Conservation (phyloP, 1,140 invertebrate genomes). For the Hylaeus volcanicus region DNA sequence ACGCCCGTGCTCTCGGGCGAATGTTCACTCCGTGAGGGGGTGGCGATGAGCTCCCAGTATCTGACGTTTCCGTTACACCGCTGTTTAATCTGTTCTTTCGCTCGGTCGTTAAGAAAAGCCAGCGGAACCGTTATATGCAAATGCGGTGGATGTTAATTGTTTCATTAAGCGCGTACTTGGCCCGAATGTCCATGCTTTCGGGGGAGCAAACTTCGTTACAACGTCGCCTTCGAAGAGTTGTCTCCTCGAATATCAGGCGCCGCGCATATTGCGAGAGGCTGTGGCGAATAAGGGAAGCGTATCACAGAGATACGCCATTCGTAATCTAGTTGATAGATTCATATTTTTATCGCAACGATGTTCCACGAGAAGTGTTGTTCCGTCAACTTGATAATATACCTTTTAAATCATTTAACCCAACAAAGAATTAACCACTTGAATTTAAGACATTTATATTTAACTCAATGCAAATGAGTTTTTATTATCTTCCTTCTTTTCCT, state of each 20-base stretch:
- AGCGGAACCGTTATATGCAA: constrained; percentile 21
- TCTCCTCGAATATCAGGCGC: neutral
- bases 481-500: no score
- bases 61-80: constrained; percentile 9
- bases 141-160: constrained; percentile 48
- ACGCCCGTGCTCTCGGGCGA: neutral
- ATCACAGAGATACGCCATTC: neutral
- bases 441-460: neutral
- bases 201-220: constrained; percentile 20
- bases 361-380: no score
- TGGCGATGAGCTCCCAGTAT: neutral
- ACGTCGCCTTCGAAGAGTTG: neutral
- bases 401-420: no score
- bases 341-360: no score
- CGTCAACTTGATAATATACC: no score
- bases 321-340: no score
- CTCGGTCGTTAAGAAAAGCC: constrained; percentile 35
- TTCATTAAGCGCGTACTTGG: constrained; percentile 45
- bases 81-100: constrained; percentile 38
- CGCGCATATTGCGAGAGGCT: neutral
- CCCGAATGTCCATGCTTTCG: constrained; percentile 14
- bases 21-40: neutral
- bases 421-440: neutral
- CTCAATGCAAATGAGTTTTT: no score
- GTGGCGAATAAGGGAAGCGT: neutral